Evolutionary conservation across 2,888 invertebrate species (phyloP), one percentile per base, ranked within the genome.

Genomic region (Germaria angustata): DNA sequence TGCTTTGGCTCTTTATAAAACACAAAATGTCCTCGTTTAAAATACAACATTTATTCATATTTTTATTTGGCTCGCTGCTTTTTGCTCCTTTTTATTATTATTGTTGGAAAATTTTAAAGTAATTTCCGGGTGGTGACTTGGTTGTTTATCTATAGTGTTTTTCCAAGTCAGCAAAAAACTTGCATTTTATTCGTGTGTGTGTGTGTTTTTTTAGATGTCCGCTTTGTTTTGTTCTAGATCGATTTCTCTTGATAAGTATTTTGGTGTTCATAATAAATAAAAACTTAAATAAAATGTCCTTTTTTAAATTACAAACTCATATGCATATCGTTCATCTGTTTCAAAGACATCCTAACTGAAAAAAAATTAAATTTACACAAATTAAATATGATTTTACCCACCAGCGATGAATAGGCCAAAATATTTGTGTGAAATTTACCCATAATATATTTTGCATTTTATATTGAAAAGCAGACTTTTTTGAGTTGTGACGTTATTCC

Each of bases 71-170:
- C 15, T 15, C 11, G 17, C 51, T 65, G 34, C 28, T 55, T 24
- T 65, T 22, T 63, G 32, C 46, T 69, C 22, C 39, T 28, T 59
- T 68, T 63, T 63, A 7, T 46, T 44, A 17, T 34, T 41, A 15
- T 24, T 55, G 73, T 65, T 68, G 4, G 15, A 51, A 63, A 66
- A 49, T 72, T 55, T 73, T 79, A 59, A 13, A 66, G 53, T 46
- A 82, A 82, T 82, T 82, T 82, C 82, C 82, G 82, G 79, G 75
- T 76, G 79, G 78, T 82, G 82, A 69, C 79, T 79, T 79, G 68
- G 79, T 79, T 75, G 61, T 75, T 82, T 82, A 68, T 49, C 55
- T 80, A 46, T 53, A 63, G 32, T 69, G n/a, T 49, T 24, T 61
- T 41, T 34, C 28, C 13, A 15, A 51, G 53, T 61, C 51, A 61